A percentile compares a stretch with the other conserved stretches of the same genome.
phyloP scores from a whole-genome alignment of 2,113 vertebrate species.

The Xiphorhynchus elegans region DNA sequence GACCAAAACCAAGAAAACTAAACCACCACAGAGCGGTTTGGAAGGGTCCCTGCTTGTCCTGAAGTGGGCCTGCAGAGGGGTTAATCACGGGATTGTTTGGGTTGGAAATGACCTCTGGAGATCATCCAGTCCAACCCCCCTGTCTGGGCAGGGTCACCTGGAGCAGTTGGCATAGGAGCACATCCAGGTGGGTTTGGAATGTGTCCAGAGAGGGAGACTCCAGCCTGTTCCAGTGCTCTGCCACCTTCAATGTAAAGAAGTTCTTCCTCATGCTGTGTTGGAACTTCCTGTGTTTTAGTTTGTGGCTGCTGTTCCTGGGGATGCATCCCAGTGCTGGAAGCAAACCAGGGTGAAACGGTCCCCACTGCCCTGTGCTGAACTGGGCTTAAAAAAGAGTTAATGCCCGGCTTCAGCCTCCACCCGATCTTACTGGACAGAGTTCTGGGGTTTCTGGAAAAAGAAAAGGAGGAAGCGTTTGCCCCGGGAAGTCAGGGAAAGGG shows the following conservation, averaged over 20 bases:
- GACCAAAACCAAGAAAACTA: too few relatives aligned
- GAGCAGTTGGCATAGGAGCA: not conserved
- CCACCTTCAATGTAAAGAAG: fast-evolving
- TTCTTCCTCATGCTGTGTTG: not conserved
- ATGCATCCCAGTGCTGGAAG: not conserved
- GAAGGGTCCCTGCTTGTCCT: not conserved
- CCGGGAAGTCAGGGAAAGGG: not conserved
- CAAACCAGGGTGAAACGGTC: not conserved
- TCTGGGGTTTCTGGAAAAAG: not conserved
- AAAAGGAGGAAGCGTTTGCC: not conserved
- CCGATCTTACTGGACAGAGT: not conserved
- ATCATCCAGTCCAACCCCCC: too few relatives aligned
- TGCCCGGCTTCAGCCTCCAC: too few relatives aligned
- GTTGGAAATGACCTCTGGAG: not conserved
- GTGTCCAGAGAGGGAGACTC: not conserved
- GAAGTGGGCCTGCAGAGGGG: not conserved
- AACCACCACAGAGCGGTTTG: not conserved
- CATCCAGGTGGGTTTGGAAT: too few relatives aligned
- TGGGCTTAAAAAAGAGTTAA: not conserved
- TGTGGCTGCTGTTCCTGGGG: fast-evolving
- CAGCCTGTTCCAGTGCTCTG: not conserved
- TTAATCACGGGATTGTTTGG: not conserved
- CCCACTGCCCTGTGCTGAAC: not conserved
- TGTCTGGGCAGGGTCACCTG: not conserved
- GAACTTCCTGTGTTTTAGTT: not conserved